Conservation (phyloP, 2,113 vertebrate species). For the Hippocampus mohnikei region DNA sequence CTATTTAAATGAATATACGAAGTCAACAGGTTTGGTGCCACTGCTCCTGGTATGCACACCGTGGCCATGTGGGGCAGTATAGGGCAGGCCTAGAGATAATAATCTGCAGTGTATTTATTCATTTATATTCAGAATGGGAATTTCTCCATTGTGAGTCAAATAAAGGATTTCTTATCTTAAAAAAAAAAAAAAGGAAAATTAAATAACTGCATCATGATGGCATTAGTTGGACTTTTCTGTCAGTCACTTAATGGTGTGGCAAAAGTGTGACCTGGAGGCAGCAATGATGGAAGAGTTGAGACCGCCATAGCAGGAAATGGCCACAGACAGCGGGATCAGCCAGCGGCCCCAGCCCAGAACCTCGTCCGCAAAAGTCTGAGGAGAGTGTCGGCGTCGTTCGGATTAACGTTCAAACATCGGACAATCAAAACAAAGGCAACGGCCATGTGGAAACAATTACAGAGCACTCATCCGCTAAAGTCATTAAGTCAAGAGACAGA, state of each 20-base stretch:
- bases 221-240: neutral
- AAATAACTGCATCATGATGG: neutral
- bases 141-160: too few relatives aligned
- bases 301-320: constrained; percentile 81
- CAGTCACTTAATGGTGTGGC: neutral
- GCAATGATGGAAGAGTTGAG: constrained; percentile 81
- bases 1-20: too few relatives aligned
- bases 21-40: too few relatives aligned
- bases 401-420: neutral
- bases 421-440: neutral
- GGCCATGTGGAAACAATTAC: constrained; percentile 6
- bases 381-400: neutral
- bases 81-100: too few relatives aligned
- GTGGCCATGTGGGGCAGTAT: too few relatives aligned
- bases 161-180: too few relatives aligned
- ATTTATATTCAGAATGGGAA: too few relatives aligned
- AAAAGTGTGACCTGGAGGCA: constrained; percentile 71
- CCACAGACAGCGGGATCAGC: constrained; percentile 79
- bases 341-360: constrained; percentile 75
- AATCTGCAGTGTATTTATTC: too few relatives aligned
- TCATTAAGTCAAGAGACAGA: neutral
- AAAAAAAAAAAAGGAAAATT: too few relatives aligned
- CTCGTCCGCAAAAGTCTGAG: constrained; percentile 77
- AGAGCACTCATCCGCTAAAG: constrained; percentile 31
- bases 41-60: too few relatives aligned